Conservation (phyloP, 2,888 invertebrate species). For the Zaprionus bogoriensis region DNA sequence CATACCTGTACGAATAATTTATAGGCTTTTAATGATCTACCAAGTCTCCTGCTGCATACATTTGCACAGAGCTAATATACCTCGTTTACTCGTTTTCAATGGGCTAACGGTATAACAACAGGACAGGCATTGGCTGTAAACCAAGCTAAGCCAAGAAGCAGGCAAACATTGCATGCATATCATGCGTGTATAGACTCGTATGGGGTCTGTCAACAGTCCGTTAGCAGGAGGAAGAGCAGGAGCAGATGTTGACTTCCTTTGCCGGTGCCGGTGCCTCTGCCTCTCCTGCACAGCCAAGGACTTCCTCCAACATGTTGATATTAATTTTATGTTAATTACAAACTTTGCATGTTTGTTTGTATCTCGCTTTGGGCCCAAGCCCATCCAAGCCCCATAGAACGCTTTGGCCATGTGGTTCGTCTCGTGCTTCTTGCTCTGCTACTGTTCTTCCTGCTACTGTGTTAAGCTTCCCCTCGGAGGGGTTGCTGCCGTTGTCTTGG, state of each 20-base stretch:
- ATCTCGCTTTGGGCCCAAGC: slow-evolving; percentile 13
- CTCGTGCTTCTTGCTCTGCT: slow-evolving; percentile 2
- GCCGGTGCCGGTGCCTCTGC: too few species aligned
- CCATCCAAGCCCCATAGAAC: not conserved
- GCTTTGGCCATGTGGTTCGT: slow-evolving; percentile 18
- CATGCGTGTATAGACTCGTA: slow-evolving; percentile 13
- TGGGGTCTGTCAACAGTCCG: slow-evolving; percentile 37
- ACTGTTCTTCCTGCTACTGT: slow-evolving; percentile 15
- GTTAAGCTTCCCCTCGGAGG: not conserved
- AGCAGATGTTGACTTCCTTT: too few species aligned
- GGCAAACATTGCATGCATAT: slow-evolving; percentile 23
- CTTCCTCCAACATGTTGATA: slow-evolving; percentile 57
- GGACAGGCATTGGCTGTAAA: not conserved
- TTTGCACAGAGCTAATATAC: too few species aligned
- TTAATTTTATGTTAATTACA: slow-evolving; percentile 78
- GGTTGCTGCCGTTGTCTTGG: slow-evolving; percentile 36
- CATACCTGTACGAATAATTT: too few species aligned
- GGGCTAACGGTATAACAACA: slow-evolving; percentile 1
- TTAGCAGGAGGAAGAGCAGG: not conserved
- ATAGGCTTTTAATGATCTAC: too few species aligned
- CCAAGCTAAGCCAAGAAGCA: not conserved
- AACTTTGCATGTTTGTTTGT: slow-evolving; percentile 62
- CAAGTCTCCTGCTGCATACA: too few species aligned
- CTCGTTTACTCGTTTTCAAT: too few species aligned
- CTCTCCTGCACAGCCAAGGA: slow-evolving; percentile 23